Conservation (phyloP, 2,113 vertebrate species). For the Cettia cetti region DNA sequence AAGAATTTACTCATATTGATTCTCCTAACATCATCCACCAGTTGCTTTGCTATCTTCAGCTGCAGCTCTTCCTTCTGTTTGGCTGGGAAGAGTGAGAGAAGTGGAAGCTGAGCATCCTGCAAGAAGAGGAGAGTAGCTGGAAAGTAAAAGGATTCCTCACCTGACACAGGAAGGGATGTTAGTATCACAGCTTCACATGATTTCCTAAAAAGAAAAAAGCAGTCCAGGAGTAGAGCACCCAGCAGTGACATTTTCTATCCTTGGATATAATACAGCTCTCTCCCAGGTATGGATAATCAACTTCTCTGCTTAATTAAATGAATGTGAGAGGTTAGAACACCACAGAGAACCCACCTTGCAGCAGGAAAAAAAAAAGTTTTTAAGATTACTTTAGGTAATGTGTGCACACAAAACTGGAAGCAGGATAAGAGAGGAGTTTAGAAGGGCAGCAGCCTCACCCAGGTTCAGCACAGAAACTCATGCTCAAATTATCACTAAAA, state of each 20-base stretch:
- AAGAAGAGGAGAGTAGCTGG: neutral
- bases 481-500: neutral
- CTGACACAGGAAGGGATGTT: neutral
- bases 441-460: neutral
- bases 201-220: neutral
- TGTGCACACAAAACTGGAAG: neutral
- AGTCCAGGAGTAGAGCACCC: neutral
- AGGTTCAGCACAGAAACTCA: neutral
- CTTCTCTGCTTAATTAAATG: neutral
- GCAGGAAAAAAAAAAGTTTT: neutral
- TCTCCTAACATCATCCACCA: neutral
- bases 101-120: neutral
- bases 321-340: neutral
- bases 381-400: neutral
- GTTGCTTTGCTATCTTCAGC: neutral
- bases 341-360: rapidly evolving
- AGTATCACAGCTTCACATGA: neutral
- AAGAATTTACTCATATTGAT: too few relatives aligned
- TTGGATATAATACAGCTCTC: neutral
- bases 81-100: neutral
- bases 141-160: neutral
- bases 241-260: neutral
- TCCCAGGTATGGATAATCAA: neutral
- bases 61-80: neutral
- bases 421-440: neutral